Percentiles rank a stretch among this genome's conserved stretches.
Evolutionary conservation across 2,888 invertebrate genomes (phyloP).

Genomic region (Ecliptopera silaceata): DNA sequence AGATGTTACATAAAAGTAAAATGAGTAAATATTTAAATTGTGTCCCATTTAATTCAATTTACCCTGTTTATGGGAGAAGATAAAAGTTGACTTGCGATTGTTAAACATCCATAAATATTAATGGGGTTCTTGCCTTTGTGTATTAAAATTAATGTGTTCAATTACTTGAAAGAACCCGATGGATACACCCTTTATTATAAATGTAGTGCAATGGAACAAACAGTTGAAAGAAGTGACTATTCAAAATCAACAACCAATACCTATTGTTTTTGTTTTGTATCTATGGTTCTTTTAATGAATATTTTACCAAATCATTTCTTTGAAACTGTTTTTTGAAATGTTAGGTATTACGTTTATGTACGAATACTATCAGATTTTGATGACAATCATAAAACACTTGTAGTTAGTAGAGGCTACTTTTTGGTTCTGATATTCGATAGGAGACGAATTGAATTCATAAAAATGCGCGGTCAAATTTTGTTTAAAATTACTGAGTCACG

Average conservation of each 20-base stretch:
- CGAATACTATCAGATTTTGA: no score
- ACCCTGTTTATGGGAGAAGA: conserved; percentile 12
- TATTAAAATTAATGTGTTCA: conserved; percentile 76
- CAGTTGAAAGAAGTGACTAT: conserved; percentile 4
- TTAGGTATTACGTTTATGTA: no score
- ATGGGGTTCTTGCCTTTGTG: conserved; percentile 62
- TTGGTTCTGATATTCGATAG: no score
- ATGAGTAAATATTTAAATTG: not conserved
- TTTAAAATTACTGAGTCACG: no score
- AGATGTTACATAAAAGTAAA: no score
- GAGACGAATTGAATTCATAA: no score
- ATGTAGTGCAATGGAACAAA: conserved; percentile 28
- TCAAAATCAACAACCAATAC: not conserved
- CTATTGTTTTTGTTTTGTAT: not conserved
- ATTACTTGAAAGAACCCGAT: conserved; percentile 56
- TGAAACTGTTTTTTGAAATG: no score
- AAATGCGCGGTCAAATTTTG: no score
- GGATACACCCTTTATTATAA: conserved; percentile 47
- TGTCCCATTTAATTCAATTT: conserved; percentile 15
- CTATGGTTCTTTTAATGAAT: no score
- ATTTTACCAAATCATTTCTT: no score
- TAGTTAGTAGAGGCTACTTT: no score
- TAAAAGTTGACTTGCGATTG: conserved; percentile 37
- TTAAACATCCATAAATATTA: conserved; percentile 68
- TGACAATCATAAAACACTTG: no score